Conservation (phyloP, 2,888 invertebrate species). For the Drosophila pegasa region DNA sequence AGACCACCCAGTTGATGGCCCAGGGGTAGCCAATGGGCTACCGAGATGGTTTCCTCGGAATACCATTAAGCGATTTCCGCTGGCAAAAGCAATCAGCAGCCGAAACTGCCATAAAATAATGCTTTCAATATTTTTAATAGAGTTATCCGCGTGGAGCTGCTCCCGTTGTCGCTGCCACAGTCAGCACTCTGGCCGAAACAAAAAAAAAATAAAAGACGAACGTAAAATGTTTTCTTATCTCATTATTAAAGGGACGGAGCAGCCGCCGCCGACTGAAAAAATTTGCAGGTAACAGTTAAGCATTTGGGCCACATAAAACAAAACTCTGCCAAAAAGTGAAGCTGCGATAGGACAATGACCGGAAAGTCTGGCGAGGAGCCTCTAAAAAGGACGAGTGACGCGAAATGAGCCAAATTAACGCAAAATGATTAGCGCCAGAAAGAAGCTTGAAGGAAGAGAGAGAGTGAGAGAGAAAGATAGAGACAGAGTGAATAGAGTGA, state of each 20-base stretch:
- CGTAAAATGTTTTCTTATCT: conserved; percentile 71
- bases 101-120: conserved; percentile 54
- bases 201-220: conserved; percentile 23
- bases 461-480: background rate
- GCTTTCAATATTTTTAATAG: conserved; percentile 66
- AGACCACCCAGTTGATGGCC: conserved; percentile 30
- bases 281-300: conserved; percentile 51
- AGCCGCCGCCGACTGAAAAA: conserved; percentile 45
- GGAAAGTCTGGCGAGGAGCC: conserved; percentile 21
- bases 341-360: conserved; percentile 59
- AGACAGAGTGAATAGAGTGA: background rate
- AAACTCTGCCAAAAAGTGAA: conserved; percentile 39
- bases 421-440: conserved; percentile 64
- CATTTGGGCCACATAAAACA: conserved; percentile 56
- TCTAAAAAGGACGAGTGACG: conserved; percentile 6
- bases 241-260: conserved; percentile 70
- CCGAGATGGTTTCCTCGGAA: conserved; percentile 48
- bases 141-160: conserved; percentile 57
- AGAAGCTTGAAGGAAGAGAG: background rate
- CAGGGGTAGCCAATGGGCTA: conserved; percentile 1
- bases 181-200: conserved; percentile 4
- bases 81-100: conserved; percentile 56
- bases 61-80: conserved; percentile 62
- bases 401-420: conserved; percentile 46
- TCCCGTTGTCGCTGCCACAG: conserved; percentile 31